A percentile compares a stretch with the other conserved stretches of the same genome.
phyloP scores from a whole-genome alignment of 2,113 vertebrate genomes.

The Indri indri region DNA sequence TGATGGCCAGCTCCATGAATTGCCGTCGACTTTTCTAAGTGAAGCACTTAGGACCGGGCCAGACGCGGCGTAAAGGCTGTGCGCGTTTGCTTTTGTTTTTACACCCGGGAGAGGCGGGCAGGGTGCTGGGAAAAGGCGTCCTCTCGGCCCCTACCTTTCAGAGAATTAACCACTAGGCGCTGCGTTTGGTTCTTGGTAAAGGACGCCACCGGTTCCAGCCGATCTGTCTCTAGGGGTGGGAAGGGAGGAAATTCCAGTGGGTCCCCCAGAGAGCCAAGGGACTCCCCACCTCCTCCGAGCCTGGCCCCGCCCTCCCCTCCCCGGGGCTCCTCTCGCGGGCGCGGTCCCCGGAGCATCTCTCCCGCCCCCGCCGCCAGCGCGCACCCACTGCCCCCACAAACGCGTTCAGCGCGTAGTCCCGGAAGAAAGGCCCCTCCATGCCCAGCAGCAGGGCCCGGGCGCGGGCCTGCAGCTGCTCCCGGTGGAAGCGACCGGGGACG shows the following conservation, averaged over 20 bases:
- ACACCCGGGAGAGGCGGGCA: neutral
- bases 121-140: neutral
- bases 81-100: neutral
- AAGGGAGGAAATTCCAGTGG: neutral
- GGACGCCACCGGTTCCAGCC: neutral
- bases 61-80: neutral
- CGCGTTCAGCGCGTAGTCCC: slow-evolving; percentile 62
- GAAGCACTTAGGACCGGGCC: neutral
- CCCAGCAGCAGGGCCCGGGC: slow-evolving; percentile 53
- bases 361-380: neutral
- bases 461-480: neutral
- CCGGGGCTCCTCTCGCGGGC: too few species aligned
- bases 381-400: slow-evolving; percentile 76
- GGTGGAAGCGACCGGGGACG: slow-evolving; percentile 22
- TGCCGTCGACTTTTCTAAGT: neutral
- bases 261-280: neutral
- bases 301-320: neutral
- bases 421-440: slow-evolving; percentile 77
- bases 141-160: slow-evolving; percentile 27
- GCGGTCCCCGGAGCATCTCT: neutral
- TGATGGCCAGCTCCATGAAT: neutral
- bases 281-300: neutral
- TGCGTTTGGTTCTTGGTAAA: slow-evolving; percentile 11
- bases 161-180: neutral
- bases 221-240: neutral